Percentiles rank a stretch among this genome's conserved stretches.
These are phyloP conservation scores for Agrochola macilenta DNA, from an alignment of 2,888 invertebrate species.

Conservation along the genomic window DNA sequence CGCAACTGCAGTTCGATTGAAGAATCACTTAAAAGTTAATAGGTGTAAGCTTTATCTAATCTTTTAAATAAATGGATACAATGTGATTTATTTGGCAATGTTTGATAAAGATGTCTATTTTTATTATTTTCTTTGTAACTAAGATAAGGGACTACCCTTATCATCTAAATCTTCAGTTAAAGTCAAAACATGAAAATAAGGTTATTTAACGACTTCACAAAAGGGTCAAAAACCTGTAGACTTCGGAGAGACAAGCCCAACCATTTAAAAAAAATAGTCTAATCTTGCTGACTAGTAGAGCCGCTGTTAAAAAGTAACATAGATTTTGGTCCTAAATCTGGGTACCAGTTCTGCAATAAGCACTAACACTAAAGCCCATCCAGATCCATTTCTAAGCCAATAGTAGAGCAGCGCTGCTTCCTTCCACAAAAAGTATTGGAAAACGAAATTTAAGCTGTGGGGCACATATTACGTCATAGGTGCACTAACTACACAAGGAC, in stretches of 20 bases:
- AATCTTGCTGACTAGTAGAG: background rate
- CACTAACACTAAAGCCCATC: background rate
- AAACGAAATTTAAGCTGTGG: background rate
- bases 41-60: constrained; percentile 24
- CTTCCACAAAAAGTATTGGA: background rate
- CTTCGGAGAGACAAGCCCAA: background rate
- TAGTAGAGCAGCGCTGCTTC: background rate
- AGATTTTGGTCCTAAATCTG: background rate
- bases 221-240: constrained; percentile 3
- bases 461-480: background rate
- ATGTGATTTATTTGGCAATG: constrained; percentile 39
- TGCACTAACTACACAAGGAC: background rate
- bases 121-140: constrained; percentile 29
- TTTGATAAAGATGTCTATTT: constrained; percentile 22
- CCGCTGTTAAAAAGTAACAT: background rate
- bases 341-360: background rate
- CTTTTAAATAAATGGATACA: constrained; percentile 35
- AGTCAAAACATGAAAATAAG: constrained; percentile 11
- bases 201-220: background rate
- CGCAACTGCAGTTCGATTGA: constrained; percentile 29
- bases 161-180: constrained; percentile 2
- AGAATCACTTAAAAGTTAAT: constrained; percentile 26
- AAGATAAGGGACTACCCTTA: too few relatives aligned
- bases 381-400: background rate
- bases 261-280: background rate